A percentile compares a stretch with the other conserved stretches of the same genome.
Evolutionary conservation across 1,140 invertebrate genomes (phyloP).

Genomic region (Tetranychus urticae): DNA sequence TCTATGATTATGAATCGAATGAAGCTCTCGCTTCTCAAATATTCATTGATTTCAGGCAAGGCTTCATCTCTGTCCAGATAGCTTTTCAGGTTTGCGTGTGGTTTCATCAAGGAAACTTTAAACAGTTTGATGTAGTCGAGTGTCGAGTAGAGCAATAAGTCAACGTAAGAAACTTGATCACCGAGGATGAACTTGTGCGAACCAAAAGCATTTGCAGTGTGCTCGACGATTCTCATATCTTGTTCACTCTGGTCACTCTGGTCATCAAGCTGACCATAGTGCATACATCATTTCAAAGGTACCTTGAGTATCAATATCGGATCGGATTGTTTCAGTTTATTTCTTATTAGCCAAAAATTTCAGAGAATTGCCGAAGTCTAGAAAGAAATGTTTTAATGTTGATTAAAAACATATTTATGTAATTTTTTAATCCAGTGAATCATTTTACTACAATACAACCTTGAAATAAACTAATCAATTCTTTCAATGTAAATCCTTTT

Average conservation of each 20-base stretch:
- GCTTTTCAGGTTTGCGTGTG: not conserved
- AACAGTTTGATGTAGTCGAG: conserved; percentile 18
- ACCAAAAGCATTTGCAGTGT: conserved; percentile 2
- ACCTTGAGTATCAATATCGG: conserved; percentile 23
- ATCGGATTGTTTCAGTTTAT: conserved; percentile 21
- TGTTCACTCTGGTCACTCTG: not conserved
- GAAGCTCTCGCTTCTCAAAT: not conserved
- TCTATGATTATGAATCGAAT: not conserved
- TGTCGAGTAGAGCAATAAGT: conserved; percentile 27
- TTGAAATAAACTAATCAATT: no score
- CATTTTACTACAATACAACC: no score
- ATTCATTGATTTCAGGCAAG: not conserved
- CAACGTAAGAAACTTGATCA: conserved; percentile 24
- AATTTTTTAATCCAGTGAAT: not conserved
- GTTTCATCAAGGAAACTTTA: not conserved
- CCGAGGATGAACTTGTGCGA: conserved; percentile 23
- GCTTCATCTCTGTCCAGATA: not conserved
- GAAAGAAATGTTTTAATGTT: not conserved
- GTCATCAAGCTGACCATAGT: not conserved
- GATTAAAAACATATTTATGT: not conserved
- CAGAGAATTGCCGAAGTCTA: conserved; percentile 22
- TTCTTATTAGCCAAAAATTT: conserved; percentile 22
- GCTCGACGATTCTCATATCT: not conserved
- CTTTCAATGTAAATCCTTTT: no score
- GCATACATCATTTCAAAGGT: not conserved